phyloP scores from a whole-genome alignment of 2,797 vertebrate species.

The Petrocephalus schoutedeni region DNA sequence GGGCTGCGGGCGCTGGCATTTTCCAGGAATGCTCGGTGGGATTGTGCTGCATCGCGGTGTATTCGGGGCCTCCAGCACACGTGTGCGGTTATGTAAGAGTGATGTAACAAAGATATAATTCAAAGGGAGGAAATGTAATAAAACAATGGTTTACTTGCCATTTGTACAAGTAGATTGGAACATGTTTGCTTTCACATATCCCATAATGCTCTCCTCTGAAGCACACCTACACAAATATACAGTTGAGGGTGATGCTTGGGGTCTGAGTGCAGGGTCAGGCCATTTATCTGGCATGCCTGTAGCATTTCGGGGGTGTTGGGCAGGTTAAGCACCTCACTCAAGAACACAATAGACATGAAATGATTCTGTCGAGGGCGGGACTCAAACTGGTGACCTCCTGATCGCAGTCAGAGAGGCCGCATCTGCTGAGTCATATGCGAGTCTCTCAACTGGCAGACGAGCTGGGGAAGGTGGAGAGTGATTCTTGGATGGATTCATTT shows the following conservation, averaged over 20 bases:
- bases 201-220: background rate
- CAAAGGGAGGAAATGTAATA: conserved; percentile 34
- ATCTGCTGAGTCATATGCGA: background rate
- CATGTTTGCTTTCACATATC: background rate
- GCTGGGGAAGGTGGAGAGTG: background rate
- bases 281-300: background rate
- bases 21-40: conserved; percentile 24
- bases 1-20: conserved; percentile 1
- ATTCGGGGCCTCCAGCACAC: background rate
- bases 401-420: background rate
- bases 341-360: background rate
- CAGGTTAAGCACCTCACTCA: background rate
- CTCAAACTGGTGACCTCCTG: background rate
- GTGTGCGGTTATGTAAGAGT: conserved; percentile 55
- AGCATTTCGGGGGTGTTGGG: background rate
- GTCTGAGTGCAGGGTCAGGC: background rate
- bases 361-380: background rate
- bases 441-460: background rate
- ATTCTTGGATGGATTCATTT: background rate
- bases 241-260: background rate
- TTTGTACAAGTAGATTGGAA: background rate
- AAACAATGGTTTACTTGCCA: background rate
- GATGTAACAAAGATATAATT: conserved; percentile 54
- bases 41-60: background rate
- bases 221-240: background rate